A percentile compares a stretch with the other conserved stretches of the same genome.
Evolutionary conservation across 2,113 vertebrate genomes (phyloP).

Genomic region (Megalops atlanticus): DNA sequence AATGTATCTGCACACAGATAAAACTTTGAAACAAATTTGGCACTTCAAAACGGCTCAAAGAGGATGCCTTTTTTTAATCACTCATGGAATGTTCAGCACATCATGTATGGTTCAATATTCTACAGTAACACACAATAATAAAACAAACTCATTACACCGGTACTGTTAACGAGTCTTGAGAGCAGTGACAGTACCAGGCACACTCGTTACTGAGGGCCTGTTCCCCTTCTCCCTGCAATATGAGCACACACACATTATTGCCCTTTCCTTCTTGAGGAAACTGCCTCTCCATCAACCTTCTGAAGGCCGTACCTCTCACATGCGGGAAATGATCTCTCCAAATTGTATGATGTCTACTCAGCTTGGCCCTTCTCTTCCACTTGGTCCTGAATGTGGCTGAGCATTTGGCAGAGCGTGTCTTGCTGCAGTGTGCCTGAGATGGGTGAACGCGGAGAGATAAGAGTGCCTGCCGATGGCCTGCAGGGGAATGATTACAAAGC

Average conservation of each 20-base stretch:
- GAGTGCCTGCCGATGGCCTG: no score
- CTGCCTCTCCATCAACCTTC: not conserved
- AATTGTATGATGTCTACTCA: no score
- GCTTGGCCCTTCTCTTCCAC: no score
- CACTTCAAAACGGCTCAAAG: not conserved
- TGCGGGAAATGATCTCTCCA: no score
- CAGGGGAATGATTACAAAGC: no score
- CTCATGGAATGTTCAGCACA: constrained; percentile 7
- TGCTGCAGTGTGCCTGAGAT: no score
- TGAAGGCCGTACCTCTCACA: no score
- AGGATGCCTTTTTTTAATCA: constrained; percentile 4
- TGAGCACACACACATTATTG: not conserved
- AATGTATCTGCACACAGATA: no score
- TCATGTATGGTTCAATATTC: constrained; percentile 6
- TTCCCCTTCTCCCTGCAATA: not conserved
- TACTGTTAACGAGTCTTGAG: not conserved
- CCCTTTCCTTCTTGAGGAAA: not conserved
- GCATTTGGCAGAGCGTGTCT: no score
- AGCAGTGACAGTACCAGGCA: not conserved
- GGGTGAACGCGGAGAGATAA: no score
- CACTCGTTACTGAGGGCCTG: not conserved
- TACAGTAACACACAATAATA: not conserved
- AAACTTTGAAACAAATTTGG: not conserved
- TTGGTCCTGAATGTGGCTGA: no score
- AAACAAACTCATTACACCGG: not conserved